Evolutionary conservation across 2,888 invertebrate genomes (phyloP).

Genomic region (Erebia ligea): DNA sequence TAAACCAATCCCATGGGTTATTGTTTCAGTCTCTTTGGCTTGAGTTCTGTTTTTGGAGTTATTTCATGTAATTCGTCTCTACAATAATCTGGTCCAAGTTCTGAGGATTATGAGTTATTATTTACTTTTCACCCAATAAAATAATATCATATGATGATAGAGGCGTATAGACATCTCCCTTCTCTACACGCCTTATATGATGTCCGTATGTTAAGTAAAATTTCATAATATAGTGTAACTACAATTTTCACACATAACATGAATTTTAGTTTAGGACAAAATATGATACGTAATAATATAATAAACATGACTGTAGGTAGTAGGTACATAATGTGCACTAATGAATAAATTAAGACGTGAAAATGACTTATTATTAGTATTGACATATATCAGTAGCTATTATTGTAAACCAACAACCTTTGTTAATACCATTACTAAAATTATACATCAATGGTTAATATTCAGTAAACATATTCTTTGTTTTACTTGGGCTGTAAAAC

Average conservation of each 20-base stretch:
- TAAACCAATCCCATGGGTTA: constrained; percentile 60
- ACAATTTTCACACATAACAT: not conserved
- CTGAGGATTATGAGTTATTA: too few species aligned
- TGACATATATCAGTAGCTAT: too few species aligned
- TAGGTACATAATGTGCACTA: too few species aligned
- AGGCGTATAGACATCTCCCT: not conserved
- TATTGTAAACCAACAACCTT: not conserved
- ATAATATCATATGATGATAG: not conserved
- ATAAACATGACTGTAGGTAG: not conserved
- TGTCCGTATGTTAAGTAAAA: not conserved
- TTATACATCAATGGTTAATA: too few species aligned
- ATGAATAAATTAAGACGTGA: too few species aligned
- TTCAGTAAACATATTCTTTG: not conserved
- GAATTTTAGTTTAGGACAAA: not conserved
- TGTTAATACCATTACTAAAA: too few species aligned
- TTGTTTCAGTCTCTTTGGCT: constrained; percentile 1
- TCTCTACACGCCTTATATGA: not conserved
- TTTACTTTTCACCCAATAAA: not conserved
- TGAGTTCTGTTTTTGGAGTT: not conserved
- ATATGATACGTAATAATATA: too few species aligned
- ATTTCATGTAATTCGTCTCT: not conserved
- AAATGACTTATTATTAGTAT: too few species aligned
- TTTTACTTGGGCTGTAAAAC: not conserved
- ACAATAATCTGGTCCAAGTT: too few species aligned
- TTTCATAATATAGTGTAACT: not conserved